These are phyloP conservation scores for Oncorhynchus nerka DNA, from an alignment of 2,113 vertebrate species.

Conservation along the genomic window DNA sequence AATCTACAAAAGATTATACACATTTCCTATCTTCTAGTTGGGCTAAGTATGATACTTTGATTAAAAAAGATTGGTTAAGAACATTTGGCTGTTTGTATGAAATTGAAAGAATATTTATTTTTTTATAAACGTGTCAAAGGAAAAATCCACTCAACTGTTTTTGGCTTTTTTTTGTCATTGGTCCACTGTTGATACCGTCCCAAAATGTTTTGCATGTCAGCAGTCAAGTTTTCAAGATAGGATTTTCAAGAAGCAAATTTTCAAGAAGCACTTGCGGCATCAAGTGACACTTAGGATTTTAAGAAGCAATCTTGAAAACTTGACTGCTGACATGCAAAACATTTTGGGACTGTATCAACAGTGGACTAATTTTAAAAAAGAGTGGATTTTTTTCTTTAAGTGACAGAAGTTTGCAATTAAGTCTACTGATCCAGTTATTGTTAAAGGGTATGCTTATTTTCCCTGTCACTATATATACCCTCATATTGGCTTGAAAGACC, in stretches of 20 bases:
- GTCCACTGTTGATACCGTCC: no score
- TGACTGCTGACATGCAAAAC: no score
- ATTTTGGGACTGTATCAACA: no score
- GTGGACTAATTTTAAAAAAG: no score
- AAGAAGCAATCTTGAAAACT: no score
- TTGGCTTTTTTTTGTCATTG: no score
- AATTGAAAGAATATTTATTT: conserved; percentile 45
- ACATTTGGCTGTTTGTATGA: conserved; percentile 35
- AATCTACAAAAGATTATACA: neutral
- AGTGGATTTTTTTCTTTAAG: conserved; percentile 1
- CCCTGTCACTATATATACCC: neutral
- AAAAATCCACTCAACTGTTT: no score
- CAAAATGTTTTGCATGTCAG: no score
- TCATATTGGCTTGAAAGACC: conserved; percentile 21
- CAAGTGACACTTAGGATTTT: no score
- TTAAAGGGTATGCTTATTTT: neutral
- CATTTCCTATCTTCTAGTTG: conserved; percentile 3
- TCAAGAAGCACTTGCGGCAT: no score
- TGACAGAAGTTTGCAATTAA: conserved; percentile 5
- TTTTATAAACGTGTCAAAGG: conserved; percentile 23
- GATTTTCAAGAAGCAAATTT: no score
- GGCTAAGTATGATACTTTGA: neutral
- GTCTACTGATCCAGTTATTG: neutral
- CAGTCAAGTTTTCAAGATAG: no score
- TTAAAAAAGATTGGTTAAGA: neutral